phyloP scores from a whole-genome alignment of 64 coral and sea anemone genomes.

The Montipora foliosa region DNA sequence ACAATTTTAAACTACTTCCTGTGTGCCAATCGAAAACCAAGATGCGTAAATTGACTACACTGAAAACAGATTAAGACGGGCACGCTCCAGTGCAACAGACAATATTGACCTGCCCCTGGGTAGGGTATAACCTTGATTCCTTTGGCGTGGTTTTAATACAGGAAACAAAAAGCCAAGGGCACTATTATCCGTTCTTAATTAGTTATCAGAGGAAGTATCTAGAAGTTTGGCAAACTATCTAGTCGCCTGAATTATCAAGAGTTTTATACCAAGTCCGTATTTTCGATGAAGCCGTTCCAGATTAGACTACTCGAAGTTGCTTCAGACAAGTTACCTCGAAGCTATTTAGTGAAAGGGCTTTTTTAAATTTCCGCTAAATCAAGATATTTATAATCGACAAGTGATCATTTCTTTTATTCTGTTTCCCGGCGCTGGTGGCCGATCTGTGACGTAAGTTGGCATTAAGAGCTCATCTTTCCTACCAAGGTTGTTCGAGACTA shows the following conservation, averaged over 20 bases:
- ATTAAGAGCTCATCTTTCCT: background rate
- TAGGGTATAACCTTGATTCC: background rate
- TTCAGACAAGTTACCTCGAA: background rate
- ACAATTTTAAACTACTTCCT: too few relatives aligned
- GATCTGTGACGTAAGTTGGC: slow-evolving; percentile 9
- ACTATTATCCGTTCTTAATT: background rate
- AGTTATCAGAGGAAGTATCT: background rate
- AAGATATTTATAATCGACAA: background rate
- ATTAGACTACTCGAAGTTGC: background rate
- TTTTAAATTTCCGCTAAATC: background rate
- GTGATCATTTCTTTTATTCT: background rate
- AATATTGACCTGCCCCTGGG: background rate
- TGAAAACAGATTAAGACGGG: background rate
- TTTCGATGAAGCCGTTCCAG: background rate
- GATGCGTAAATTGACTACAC: background rate
- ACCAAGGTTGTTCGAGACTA: background rate
- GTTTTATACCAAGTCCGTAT: background rate
- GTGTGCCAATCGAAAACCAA: background rate
- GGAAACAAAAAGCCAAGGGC: background rate
- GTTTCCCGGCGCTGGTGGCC: background rate
- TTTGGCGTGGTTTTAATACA: background rate
- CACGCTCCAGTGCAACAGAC: background rate
- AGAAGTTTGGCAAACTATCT: background rate
- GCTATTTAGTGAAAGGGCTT: background rate
- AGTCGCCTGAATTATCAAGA: background rate